A percentile compares a stretch with the other conserved stretches of the same genome.
These are phyloP conservation scores for Genyomyrus donnyi DNA, from an alignment of 2,113 vertebrate genomes.

Conservation along the genomic window DNA sequence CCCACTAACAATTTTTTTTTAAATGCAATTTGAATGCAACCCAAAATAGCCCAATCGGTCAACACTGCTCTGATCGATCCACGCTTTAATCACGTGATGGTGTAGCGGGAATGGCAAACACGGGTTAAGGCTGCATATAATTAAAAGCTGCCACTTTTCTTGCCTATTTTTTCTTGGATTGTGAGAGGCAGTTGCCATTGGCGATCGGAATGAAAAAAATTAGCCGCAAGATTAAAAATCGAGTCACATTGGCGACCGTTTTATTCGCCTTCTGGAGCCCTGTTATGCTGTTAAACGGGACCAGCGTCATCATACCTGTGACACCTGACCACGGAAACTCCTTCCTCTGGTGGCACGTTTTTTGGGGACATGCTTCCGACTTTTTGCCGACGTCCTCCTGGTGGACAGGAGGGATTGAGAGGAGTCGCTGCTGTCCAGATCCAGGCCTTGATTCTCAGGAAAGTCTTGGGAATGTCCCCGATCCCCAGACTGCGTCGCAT, in stretches of 20 bases:
- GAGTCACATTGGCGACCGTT: no score
- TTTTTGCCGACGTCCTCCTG: not conserved
- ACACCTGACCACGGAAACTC: not conserved
- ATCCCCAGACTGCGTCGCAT: not conserved
- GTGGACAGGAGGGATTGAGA: constrained; percentile 8
- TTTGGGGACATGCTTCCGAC: not conserved
- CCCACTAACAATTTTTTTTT: not conserved
- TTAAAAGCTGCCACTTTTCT: no score
- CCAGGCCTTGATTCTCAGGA: constrained; percentile 6
- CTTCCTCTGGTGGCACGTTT: not conserved
- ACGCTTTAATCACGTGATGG: not conserved
- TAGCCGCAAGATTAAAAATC: no score
- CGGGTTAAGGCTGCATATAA: no score
- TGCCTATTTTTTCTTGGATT: no score
- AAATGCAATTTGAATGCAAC: not conserved
- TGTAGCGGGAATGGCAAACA: not conserved
- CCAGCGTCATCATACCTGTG: not conserved
- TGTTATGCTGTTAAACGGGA: no score
- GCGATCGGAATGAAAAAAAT: no score
- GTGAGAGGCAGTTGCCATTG: no score
- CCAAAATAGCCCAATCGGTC: not conserved
- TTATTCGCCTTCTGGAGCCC: no score
- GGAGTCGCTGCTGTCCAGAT: not conserved
- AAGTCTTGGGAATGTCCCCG: not conserved
- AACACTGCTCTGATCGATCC: not conserved